Conservation (phyloP, 2,888 invertebrate genomes). For the Trichogramma dendrolimi region DNA sequence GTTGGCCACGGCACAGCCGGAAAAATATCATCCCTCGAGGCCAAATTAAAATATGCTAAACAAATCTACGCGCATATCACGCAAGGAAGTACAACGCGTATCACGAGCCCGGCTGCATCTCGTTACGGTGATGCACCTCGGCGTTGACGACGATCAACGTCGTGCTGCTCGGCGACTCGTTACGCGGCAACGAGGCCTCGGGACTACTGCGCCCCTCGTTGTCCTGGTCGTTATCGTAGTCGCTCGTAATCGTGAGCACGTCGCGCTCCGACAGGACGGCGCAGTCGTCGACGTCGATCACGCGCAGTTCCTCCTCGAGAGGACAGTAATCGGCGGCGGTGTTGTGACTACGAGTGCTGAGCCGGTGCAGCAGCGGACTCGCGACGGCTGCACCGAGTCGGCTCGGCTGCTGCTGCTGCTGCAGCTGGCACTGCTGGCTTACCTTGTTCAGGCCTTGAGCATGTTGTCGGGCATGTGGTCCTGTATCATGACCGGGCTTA, state of each 20-base stretch:
- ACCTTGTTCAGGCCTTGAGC: constrained; percentile 81
- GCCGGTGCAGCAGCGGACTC: too few relatives aligned
- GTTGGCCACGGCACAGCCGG: background rate
- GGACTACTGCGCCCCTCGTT: constrained; percentile 23
- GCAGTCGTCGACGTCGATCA: background rate
- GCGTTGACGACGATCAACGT: constrained; percentile 42
- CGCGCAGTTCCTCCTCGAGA: constrained; percentile 35
- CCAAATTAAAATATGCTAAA: background rate
- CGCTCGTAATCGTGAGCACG: constrained; percentile 7
- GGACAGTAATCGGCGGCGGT: constrained; percentile 42
- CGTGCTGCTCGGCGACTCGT: constrained; percentile 25
- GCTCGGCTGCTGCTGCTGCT: background rate
- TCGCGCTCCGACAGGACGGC: constrained; percentile 5
- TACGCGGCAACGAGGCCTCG: constrained; percentile 18
- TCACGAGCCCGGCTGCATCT: constrained; percentile 24
- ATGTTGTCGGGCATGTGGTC: constrained; percentile 89
- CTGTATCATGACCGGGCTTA: constrained; percentile 85
- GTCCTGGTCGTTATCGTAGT: constrained; percentile 23
- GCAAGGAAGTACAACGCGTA: background rate
- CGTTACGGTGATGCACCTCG: constrained; percentile 35
- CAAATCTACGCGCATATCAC: background rate
- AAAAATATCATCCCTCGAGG: background rate
- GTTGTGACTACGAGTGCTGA: too few relatives aligned
- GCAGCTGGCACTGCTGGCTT: constrained; percentile 44
- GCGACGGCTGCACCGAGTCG: background rate